phyloP scores from a whole-genome alignment of 1,140 invertebrate genomes.

The Tetramorium simillimum region DNA sequence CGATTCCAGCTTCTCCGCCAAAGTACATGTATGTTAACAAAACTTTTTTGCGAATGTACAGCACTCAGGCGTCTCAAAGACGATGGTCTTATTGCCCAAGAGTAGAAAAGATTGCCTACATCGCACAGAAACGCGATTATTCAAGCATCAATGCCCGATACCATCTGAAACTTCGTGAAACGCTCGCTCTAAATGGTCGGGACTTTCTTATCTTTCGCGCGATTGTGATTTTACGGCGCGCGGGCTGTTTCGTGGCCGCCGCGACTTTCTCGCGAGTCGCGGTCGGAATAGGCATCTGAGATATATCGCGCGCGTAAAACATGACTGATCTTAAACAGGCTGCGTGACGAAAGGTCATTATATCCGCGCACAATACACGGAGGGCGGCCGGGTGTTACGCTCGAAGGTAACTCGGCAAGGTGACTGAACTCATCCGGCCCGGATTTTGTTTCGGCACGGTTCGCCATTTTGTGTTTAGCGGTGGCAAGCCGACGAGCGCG shows the following conservation, averaged over 20 bases:
- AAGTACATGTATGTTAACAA: not conserved
- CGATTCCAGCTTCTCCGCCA: not conserved
- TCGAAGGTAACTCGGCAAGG: conserved; percentile 66
- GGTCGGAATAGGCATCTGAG: not conserved
- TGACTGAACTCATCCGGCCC: conserved; percentile 70
- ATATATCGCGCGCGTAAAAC: conserved; percentile 34
- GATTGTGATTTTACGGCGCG: conserved; percentile 9
- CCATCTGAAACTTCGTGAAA: conserved; percentile 16
- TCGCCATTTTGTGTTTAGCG: conserved; percentile 12
- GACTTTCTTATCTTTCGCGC: not conserved
- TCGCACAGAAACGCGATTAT: not conserved
- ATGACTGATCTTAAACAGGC: conserved; percentile 53
- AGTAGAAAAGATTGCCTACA: not conserved
- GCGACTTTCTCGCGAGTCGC: conserved; percentile 14
- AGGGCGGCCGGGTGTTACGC: conserved; percentile 59
- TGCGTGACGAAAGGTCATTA: conserved; percentile 71
- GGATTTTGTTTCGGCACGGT: conserved; percentile 46
- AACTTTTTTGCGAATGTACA: not conserved
- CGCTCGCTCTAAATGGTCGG: not conserved
- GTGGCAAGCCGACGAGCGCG: not conserved
- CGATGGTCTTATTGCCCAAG: not conserved
- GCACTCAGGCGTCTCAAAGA: not conserved
- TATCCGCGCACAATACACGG: conserved; percentile 1
- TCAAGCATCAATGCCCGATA: not conserved
- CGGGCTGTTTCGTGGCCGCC: not conserved